A percentile compares a stretch with the other conserved stretches of the same genome.
Conservation (phyloP, 2,113 vertebrate genomes). For the Hirundichthys speculiger region DNA sequence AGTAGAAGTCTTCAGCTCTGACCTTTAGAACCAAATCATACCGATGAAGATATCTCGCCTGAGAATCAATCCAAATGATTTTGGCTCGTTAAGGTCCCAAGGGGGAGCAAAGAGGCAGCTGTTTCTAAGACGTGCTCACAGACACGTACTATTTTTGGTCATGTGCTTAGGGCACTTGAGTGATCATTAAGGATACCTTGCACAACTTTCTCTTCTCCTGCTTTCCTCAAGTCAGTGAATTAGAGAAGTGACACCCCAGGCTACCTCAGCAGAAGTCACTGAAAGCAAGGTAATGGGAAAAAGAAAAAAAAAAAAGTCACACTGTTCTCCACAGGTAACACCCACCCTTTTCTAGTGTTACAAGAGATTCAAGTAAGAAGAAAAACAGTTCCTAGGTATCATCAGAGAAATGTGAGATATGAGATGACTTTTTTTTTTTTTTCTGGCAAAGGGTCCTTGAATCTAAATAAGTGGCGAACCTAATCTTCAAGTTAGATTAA, state of each 20-base stretch:
- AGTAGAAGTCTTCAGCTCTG: slow-evolving; percentile 60
- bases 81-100: slow-evolving; percentile 21
- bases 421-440: slow-evolving; percentile 6
- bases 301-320: slow-evolving; percentile 5
- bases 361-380: neutral
- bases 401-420: slow-evolving; percentile 25
- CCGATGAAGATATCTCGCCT: slow-evolving; percentile 58
- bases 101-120: slow-evolving; percentile 11
- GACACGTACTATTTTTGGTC: slow-evolving; percentile 30
- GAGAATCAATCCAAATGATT: slow-evolving; percentile 58
- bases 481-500: slow-evolving; percentile 13
- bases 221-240: slow-evolving; percentile 43
- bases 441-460: slow-evolving; percentile 26
- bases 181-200: slow-evolving; percentile 51
- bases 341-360: slow-evolving; percentile 25
- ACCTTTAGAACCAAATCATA: slow-evolving; percentile 68
- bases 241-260: slow-evolving; percentile 14
- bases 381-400: slow-evolving; percentile 27
- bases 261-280: slow-evolving; percentile 17
- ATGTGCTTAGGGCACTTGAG: slow-evolving; percentile 15
- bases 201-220: slow-evolving; percentile 17
- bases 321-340: slow-evolving; percentile 14
- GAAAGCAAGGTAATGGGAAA: slow-evolving; percentile 24
- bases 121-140: slow-evolving; percentile 22
- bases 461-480: slow-evolving; percentile 37